Base-by-base conservation (phyloP, 2,888 invertebrate species). In the Gisinianus flammeolus region DNA sequence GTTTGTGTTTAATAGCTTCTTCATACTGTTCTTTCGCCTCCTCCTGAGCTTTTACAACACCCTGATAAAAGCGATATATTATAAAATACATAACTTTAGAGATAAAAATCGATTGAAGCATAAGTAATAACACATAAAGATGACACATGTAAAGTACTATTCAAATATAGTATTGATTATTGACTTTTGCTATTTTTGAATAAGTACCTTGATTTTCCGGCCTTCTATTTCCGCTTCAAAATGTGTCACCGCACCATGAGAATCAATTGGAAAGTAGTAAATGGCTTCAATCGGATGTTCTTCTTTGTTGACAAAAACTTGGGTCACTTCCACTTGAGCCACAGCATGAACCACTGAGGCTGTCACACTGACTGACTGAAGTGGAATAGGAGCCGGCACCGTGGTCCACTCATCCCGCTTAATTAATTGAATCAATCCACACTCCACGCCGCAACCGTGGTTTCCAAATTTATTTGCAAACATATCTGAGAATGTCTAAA, bases 231-330 rank as follows among this genome's bases (percentile, higher is more conserved):
- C 73, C 8, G 79, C 77, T 22, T 76, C 54, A 44, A 79, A 79
- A 66, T 77, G 58, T 28, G 73, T 77, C 19, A 79, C 72, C 6
- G 58, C 75, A 0, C 72, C 79, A 31, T 54, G 72, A 6, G 79
- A 72, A 56, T 82, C 82, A n/a, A 82, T 67, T 0, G 82, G 82
- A 54, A 82, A 82, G 26, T 77, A 79, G 19, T 83, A 85, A 52
- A 83, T 76, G 0, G 82, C 82, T 72, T 85, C 85, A 76, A 85
- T 84, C 26, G 85, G 84, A 12, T 81, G 54, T 24, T 79, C 77
- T 71, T 85, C 85, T 31, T 78, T 78, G 70, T 85, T 85, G 19
- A 80, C 76, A 58, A 84, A 85, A 30, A 81, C 81, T 67, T 85
- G 85, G 19, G 79, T 80, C 6, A 82, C 79, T 68, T 82, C 79